Base-by-base conservation (phyloP, 2,888 invertebrate species). In the Ditylenchus weischeri region DNA sequence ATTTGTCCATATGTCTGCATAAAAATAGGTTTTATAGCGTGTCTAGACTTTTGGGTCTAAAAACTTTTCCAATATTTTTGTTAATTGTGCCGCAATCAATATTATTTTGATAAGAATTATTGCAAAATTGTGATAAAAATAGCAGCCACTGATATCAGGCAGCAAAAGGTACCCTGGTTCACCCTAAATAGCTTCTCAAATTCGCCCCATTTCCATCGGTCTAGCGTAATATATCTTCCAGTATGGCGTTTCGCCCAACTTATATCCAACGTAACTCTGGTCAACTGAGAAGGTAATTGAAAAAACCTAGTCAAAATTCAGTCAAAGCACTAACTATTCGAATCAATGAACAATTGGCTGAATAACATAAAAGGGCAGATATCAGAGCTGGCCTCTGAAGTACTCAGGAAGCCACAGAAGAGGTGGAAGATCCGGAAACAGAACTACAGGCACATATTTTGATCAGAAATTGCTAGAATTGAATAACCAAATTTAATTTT, bases 371-470 rank as follows among this genome's bases (percentile, higher is more conserved):
- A 78, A 72, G 78, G 76, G 15, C 78, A 78, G 60, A 64, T 79
- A 11, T 71, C 72, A 13, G 79, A 79, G 58, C 64, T 79, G 23
- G 78, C 78, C n/a, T 74, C 75, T n/a, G 79, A 79, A 66, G 78
- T 79, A 15, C 71, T 79, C 75, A 70, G 65, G 78, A 79, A 49
- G 78, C 78, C 0, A 72, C 72, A 10, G 74, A 77, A 66, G 79
- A 79, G 58, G 76, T 77, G 10, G 73, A 73, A n/a, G 79, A 78
- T 71, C 76, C 78, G 0, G 75, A 76, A 61, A 72, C 74, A 21
- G 78, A 78, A 66, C 68, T 79, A 15, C 74, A 75, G 72, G 79
- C 76, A 38, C 47, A 60, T 54, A 19, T 18, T 21, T 38, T 63
- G 11, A 57, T 29, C 18, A 47, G n/a, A 47, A 23, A 47, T 48